Conservation (phyloP, 2,113 vertebrate genomes). For the Tachysurus vachellii region DNA sequence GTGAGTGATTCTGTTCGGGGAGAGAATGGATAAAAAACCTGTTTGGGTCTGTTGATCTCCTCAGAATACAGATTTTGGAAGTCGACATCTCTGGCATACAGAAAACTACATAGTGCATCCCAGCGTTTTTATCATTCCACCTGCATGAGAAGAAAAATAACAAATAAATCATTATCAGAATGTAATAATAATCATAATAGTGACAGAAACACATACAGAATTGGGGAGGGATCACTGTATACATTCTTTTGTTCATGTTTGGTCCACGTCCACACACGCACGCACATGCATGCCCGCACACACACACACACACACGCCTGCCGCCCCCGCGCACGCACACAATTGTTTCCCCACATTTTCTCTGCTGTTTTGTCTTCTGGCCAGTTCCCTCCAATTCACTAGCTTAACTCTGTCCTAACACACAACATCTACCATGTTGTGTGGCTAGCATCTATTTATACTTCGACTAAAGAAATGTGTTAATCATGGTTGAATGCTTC, state of each 20-base stretch:
- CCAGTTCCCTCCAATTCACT: too few species aligned
- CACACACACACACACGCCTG: neutral
- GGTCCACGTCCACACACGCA: neutral
- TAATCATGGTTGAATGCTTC: neutral
- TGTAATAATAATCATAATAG: neutral
- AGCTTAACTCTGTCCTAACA: too few species aligned
- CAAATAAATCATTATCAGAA: neutral
- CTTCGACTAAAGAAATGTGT: neutral
- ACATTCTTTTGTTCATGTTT: neutral
- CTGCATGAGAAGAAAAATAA: constrained; percentile 62
- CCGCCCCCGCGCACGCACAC: neutral
- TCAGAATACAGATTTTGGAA: constrained; percentile 84
- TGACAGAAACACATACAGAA: neutral
- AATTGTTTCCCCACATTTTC: neutral
- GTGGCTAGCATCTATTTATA: too few species aligned
- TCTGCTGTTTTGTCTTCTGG: neutral
- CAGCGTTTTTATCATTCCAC: constrained; percentile 91
- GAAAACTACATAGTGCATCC: constrained; percentile 90
- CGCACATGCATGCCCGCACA: neutral
- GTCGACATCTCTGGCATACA: constrained; percentile 84
- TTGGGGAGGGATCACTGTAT: neutral
- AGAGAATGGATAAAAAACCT: constrained; percentile 69
- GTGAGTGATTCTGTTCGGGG: neutral
- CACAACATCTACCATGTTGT: too few species aligned
- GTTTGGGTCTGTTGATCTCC: constrained; percentile 84